Base-by-base conservation (phyloP, 92 coral and sea anemone species). In the Phenganax subtilis region DNA sequence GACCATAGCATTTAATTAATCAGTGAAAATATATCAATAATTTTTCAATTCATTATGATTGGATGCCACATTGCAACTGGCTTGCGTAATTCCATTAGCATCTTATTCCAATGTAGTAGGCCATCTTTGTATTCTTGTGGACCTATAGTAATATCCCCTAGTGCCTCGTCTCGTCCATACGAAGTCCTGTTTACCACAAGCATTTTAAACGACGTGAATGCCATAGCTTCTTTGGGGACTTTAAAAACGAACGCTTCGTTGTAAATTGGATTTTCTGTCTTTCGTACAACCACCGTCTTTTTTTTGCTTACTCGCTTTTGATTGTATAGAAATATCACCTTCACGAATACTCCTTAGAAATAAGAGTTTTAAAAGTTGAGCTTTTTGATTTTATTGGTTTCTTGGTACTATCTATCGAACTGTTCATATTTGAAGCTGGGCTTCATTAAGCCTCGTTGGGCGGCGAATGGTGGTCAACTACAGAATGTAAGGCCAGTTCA, bases 11-110 rank as follows among this genome's bases (percentile, higher is more conserved):
- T 17, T 17, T 8, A 61, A 7, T 3, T 14, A 27, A 17, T 15
- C 25, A 61, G 28, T 61, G 27, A 17, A 14, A 16, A 0, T 31
- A 31, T 31, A 3, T 70, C 55, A 51, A 9, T 12, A 25, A 7
- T 16, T 12, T 51, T 30, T 76, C 44, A 76, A 78, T 78, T 78
- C 73, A 79, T 79, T 69, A 90, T 71, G 77, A 94, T 89, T 55
- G 93, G 97, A 83, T 94, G 98, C 98, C 98, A 94, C 98, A 94
- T 94, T 37, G 98, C 98, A n/a, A 94, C 85, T 7, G 98, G 98
- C 52, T 90, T 94, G 62, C 98, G 75, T 51, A 92, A 75, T 54
- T 97, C 87, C 55, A 97, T 88, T 30, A 94, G 72, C 98, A 94
- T 94, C 88, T 91, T 93, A 75, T 91, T 93, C 98, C 98, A 94